Conservation (phyloP, 2,113 vertebrate genomes). For the Microcebus ravelobensis region DNA sequence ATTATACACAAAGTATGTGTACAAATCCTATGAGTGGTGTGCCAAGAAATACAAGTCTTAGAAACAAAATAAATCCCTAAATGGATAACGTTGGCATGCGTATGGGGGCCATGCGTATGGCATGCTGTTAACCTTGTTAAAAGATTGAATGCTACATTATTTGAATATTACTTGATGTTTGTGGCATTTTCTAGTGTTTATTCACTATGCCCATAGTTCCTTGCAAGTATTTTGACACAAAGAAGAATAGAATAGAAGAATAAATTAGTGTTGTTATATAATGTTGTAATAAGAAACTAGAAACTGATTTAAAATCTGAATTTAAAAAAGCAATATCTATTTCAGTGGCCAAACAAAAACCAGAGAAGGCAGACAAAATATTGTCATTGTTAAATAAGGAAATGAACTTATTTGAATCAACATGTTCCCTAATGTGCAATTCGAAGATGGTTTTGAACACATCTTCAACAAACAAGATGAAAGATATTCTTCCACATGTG, state of each 20-base stretch:
- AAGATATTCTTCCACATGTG: background rate
- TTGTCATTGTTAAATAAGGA: background rate
- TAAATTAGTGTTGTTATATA: background rate
- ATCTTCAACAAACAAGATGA: background rate
- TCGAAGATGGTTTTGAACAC: background rate
- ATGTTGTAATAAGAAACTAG: background rate
- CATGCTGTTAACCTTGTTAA: background rate
- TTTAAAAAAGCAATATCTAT: background rate
- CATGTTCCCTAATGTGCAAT: background rate
- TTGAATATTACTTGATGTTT: background rate
- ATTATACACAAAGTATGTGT: background rate
- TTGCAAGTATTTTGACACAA: background rate
- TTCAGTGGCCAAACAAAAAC: background rate
- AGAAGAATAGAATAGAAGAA: background rate
- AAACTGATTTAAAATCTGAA: background rate
- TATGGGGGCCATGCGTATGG: background rate
- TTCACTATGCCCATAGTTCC: background rate
- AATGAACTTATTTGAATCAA: background rate
- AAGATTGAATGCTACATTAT: background rate
- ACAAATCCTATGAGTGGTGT: background rate
- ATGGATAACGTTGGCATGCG: background rate
- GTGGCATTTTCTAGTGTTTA: background rate
- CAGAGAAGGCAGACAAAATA: background rate
- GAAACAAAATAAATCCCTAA: conserved; percentile 12
- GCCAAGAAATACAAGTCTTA: conserved; percentile 2